Evolutionary conservation across 2,888 invertebrate genomes (phyloP), one percentile per base, ranked within the genome.

Genomic region (Pristionchus maxplancki): DNA sequence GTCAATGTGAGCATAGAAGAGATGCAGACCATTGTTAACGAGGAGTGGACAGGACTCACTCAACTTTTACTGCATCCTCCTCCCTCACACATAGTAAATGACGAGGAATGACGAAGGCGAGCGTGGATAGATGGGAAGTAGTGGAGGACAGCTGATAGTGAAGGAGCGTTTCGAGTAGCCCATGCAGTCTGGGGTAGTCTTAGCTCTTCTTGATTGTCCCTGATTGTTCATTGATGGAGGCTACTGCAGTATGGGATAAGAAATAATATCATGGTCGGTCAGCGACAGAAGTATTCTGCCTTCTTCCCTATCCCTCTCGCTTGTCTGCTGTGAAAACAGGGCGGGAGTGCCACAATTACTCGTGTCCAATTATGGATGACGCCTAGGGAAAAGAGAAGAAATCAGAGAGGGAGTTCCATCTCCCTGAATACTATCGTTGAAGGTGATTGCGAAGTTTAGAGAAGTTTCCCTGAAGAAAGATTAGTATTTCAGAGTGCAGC

Each of bases 401-500:
- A 67, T 85, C 48, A 88, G 86, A 88, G 64, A 50, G 67, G 40
- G 71, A 81, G 37, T 28, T 62, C 44, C 44, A 44, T 11, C 44
- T 11, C 6, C 71, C 0, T 24, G 15, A n/a, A 28, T 64, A 44
- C 24, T 48, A 88, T 24, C 24, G 50, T 31, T n/a, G 20, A 86
- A 44, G 44, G 53, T 24, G 31, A 78, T 20, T 34, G 37, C n/a
- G 17, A n/a, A n/a, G n/a, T n/a, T n/a, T n/a, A n/a, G n/a, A n/a
- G n/a, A n/a, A 20, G 50, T 48, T 17, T 50, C 13, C 2, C 4
- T 1, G 9, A 31, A 20, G 3, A 31, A 6, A 28, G 31, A 0
- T 81, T 20, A 37, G 9, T 11, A 9, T 81, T 96, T 87, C 96
- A 98, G 98, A 92, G 97, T 98, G 28, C 97, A 98, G 96, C 97